These are phyloP conservation scores for Drosophila neutralis DNA, from an alignment of 2,888 invertebrate genomes.

Conservation along the genomic window DNA sequence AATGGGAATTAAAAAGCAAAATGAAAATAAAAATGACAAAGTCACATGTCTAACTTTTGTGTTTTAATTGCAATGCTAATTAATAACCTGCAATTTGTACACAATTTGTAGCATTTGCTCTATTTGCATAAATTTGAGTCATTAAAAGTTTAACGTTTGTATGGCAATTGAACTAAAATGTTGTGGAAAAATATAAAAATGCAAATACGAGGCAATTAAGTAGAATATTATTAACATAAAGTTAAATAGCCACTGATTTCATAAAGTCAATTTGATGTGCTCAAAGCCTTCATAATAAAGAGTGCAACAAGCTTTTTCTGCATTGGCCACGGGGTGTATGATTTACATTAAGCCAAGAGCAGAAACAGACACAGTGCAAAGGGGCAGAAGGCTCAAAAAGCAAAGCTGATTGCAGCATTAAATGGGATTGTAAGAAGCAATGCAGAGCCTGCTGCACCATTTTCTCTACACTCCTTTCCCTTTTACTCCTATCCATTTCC, in stretches of 20 bases:
- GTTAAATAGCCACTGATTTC: slow-evolving; percentile 20
- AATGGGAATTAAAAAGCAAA: not conserved
- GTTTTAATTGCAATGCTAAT: slow-evolving; percentile 70
- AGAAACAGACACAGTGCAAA: slow-evolving; percentile 40
- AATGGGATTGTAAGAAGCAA: slow-evolving; percentile 59
- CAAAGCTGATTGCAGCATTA: slow-evolving; percentile 76
- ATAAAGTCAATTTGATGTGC: slow-evolving; percentile 21
- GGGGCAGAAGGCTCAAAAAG: slow-evolving; percentile 60
- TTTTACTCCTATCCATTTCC: not conserved
- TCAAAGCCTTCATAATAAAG: slow-evolving; percentile 20
- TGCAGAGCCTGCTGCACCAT: not conserved
- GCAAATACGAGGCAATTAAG: not conserved
- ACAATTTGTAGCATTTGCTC: slow-evolving; percentile 3
- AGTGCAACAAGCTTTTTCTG: slow-evolving; percentile 38
- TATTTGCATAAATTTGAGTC: slow-evolving; percentile 45
- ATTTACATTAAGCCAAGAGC: slow-evolving; percentile 61
- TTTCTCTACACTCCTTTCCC: not conserved
- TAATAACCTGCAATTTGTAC: slow-evolving; percentile 54
- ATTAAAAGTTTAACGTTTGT: slow-evolving; percentile 37
- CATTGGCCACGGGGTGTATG: slow-evolving; percentile 54
- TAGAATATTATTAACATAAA: not conserved
- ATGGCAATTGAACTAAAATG: slow-evolving; percentile 48
- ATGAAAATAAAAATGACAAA: slow-evolving; percentile 25
- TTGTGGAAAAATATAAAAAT: not conserved
- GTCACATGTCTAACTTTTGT: slow-evolving; percentile 39